These are phyloP conservation scores for Agrilus biguttatus DNA, from an alignment of 2,888 invertebrate genomes.

Conservation along the genomic window DNA sequence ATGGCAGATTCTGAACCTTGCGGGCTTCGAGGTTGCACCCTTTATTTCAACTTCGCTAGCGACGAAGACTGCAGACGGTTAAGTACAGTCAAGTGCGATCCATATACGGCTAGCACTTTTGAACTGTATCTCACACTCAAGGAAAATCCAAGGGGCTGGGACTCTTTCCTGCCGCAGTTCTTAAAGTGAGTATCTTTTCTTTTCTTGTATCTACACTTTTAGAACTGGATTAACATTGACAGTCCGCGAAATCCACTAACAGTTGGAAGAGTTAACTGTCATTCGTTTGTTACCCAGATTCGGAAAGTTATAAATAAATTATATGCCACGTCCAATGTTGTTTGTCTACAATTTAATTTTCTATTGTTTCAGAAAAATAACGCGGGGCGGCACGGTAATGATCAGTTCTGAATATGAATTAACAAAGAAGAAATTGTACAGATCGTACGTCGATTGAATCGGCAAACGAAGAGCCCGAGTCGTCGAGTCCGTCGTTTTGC, in stretches of 20 bases:
- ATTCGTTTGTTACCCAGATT: neutral
- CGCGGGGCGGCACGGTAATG: conserved; percentile 66
- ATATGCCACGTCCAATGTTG: neutral
- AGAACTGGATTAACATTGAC: neutral
- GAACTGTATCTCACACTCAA: conserved; percentile 77
- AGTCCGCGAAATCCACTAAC: neutral
- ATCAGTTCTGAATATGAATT: conserved; percentile 73
- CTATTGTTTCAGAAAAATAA: conserved; percentile 50
- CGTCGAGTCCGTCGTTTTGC: conserved; percentile 3
- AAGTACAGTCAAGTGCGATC: conserved; percentile 72
- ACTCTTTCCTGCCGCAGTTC: conserved; percentile 72
- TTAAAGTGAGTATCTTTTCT: conserved; percentile 54
- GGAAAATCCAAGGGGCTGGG: conserved; percentile 76
- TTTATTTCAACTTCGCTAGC: conserved; percentile 70
- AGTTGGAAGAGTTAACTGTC: neutral
- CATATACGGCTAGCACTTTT: conserved; percentile 74
- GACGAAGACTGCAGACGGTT: conserved; percentile 50
- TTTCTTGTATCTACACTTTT: neutral
- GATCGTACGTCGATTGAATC: conserved; percentile 35
- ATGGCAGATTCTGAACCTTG: conserved; percentile 84
- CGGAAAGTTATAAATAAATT: neutral
- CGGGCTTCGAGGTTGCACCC: conserved; percentile 71
- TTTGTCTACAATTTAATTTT: neutral
- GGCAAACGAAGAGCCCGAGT: neutral
- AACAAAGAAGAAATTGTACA: conserved; percentile 76